Percentiles rank a stretch among this genome's conserved stretches.
These are phyloP conservation scores for Falco peregrinus DNA, from an alignment of 2,797 vertebrate species.

Conservation along the genomic window DNA sequence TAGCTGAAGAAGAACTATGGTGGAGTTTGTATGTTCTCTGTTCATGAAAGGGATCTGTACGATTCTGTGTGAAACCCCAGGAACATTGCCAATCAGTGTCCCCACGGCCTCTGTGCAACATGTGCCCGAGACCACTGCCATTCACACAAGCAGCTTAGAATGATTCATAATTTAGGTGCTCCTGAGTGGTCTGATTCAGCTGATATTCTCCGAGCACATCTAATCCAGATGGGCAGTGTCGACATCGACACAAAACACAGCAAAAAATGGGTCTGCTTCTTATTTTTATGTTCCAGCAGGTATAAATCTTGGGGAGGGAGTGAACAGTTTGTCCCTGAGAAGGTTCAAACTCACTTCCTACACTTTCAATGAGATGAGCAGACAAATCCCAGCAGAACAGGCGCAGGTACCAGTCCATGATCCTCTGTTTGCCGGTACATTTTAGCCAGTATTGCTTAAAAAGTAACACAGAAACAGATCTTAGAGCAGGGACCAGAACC, in stretches of 20 bases:
- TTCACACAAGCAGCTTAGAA: not conserved
- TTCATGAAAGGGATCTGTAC: not conserved
- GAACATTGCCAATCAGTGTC: not conserved
- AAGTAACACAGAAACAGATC: not conserved
- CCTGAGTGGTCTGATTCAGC: not conserved
- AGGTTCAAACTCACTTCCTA: not conserved
- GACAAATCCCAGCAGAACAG: not conserved
- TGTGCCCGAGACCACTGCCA: not conserved
- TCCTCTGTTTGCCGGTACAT: not conserved
- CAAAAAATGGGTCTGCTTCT: not conserved
- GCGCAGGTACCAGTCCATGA: not conserved
- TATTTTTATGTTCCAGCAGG: not conserved
- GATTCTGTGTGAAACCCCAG: not conserved
- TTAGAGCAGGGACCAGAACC: not conserved
- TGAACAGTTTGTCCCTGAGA: not conserved
- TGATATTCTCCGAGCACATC: not conserved
- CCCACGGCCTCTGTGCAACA: not conserved
- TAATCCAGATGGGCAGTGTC: not conserved
- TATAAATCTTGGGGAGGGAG: not conserved
- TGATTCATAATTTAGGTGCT: not conserved
- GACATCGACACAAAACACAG: not conserved
- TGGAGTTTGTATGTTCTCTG: not conserved
- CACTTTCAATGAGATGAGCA: not conserved
- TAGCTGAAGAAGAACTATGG: not conserved
- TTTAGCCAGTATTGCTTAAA: not conserved